Evolutionary conservation across 2,797 vertebrate species (phyloP).

Genomic region (Stomatorhinus walkeri): DNA sequence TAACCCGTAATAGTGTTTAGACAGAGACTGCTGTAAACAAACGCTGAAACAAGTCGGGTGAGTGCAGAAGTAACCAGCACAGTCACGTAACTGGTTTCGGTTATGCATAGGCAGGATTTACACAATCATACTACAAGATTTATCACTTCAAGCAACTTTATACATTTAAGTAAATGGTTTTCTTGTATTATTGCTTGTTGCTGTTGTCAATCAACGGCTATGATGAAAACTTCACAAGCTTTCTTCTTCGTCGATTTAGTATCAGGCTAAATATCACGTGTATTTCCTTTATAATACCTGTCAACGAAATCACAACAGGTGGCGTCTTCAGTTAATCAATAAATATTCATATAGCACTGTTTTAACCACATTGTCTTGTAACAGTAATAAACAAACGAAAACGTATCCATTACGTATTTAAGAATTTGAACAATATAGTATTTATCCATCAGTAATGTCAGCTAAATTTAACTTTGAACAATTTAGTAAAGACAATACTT

Average conservation of each 20-base stretch:
- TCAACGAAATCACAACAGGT: not conserved
- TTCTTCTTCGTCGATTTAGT: not conserved
- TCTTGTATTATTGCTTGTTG: not conserved
- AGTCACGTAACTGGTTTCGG: not conserved
- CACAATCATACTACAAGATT: not conserved
- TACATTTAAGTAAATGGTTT: not conserved
- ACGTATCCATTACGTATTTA: not conserved
- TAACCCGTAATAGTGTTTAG: not conserved
- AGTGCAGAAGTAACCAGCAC: not conserved
- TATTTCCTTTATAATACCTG: not conserved
- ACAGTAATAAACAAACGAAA: not conserved
- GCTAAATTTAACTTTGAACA: not conserved
- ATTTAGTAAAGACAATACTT: not conserved
- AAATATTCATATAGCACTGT: not conserved
- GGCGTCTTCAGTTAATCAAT: not conserved
- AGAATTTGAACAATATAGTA: not conserved
- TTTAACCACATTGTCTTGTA: not conserved
- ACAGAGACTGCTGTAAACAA: not conserved
- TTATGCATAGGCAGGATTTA: not conserved
- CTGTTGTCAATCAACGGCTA: not conserved
- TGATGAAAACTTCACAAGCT: not conserved
- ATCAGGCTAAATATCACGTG: not conserved
- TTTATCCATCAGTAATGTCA: not conserved
- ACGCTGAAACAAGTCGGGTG: not conserved
- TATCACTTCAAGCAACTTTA: not conserved